phyloP scores from a whole-genome alignment of 2,797 vertebrate species.

The Lepilemur ruficaudatus region DNA sequence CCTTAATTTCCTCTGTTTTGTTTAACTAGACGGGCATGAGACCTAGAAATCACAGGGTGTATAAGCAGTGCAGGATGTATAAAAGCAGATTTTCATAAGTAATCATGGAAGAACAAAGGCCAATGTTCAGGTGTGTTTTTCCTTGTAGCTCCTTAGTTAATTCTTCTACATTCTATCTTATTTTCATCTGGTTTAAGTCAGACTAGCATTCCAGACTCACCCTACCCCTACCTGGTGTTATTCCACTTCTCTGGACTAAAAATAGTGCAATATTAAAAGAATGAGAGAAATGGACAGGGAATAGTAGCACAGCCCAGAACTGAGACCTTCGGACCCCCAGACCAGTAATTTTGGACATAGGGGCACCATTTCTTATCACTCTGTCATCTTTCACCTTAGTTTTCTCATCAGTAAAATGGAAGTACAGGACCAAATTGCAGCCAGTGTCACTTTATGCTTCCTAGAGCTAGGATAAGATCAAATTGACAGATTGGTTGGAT shows the following conservation, averaged over 20 bases:
- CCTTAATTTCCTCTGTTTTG: background rate
- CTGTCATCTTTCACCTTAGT: background rate
- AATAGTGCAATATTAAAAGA: background rate
- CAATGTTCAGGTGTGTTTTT: background rate
- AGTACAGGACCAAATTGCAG: background rate
- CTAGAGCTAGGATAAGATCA: background rate
- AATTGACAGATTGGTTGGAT: background rate
- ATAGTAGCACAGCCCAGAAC: background rate
- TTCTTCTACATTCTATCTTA: background rate
- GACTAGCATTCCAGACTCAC: background rate
- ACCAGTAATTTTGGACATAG: background rate
- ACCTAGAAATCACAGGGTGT: background rate
- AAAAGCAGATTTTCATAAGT: background rate
- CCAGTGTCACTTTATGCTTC: background rate
- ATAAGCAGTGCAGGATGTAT: background rate
- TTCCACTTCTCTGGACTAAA: background rate
- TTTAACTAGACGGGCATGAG: background rate
- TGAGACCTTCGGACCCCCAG: background rate
- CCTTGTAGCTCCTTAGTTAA: background rate
- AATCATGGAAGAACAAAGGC: background rate
- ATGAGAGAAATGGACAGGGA: background rate
- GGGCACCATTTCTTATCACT: background rate
- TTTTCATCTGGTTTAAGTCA: background rate
- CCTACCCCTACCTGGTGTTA: background rate
- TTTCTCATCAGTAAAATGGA: background rate